Conservation (phyloP, 1,140 invertebrate genomes). For the Maconellicoccus hirsutus region DNA sequence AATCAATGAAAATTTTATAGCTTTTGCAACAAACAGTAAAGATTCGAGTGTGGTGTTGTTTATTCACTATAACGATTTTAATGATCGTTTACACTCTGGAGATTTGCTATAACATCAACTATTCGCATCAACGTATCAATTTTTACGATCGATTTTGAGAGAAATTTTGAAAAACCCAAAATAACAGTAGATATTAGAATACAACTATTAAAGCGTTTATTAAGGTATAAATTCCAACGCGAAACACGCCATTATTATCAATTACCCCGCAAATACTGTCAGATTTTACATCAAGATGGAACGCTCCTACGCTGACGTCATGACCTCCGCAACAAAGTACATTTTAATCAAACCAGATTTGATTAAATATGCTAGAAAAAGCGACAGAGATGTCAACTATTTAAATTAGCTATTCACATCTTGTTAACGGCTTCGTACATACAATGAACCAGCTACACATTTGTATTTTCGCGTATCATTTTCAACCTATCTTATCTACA, state of each 20-base stretch:
- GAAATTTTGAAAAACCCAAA: too few relatives aligned
- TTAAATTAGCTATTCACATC: background rate
- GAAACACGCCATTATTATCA: background rate
- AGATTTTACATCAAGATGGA: background rate
- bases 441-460: background rate
- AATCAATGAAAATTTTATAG: background rate
- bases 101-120: background rate
- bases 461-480: background rate
- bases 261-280: background rate
- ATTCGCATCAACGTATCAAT: background rate
- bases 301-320: background rate
- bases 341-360: background rate
- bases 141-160: background rate
- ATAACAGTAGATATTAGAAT: background rate
- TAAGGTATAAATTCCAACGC: background rate
- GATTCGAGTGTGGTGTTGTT: background rate
- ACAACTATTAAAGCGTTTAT: background rate
- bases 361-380: background rate
- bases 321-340: slow-evolving; percentile 7
- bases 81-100: background rate
- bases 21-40: background rate
- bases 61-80: background rate
- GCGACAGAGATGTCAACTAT: background rate
- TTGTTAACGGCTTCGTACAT: background rate
- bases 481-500: background rate